Percentiles rank a stretch among this genome's conserved stretches.
Conservation (phyloP, 2,888 invertebrate species). For the Ptychoptera contaminata region DNA sequence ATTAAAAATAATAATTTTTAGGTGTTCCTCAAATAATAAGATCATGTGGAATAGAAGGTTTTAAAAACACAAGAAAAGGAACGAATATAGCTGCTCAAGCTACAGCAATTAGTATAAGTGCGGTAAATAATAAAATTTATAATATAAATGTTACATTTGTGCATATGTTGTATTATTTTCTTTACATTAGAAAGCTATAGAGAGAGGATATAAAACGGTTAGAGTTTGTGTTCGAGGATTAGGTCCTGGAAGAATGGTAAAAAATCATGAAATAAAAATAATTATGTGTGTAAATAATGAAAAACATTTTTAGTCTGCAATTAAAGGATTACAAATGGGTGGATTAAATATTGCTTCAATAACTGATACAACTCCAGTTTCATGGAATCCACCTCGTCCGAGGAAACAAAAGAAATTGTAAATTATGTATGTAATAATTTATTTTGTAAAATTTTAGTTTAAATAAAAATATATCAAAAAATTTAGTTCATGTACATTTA, state of each 20-base stretch:
- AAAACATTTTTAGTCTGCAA: slow-evolving; percentile 53
- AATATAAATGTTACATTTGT: neutral
- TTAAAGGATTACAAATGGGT: slow-evolving; percentile 86
- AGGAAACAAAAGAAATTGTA: slow-evolving; percentile 74
- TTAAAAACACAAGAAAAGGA: slow-evolving; percentile 87
- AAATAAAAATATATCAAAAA: no score
- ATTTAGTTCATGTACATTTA: no score
- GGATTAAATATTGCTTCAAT: slow-evolving; percentile 82
- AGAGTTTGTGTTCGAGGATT: slow-evolving; percentile 66
- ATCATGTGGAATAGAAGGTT: slow-evolving; percentile 83
- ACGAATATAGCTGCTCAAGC: slow-evolving; percentile 95
- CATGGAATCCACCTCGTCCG: slow-evolving; percentile 68
- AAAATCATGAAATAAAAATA: neutral
- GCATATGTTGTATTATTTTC: neutral
- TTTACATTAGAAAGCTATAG: slow-evolving; percentile 47
- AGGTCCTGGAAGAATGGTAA: slow-evolving; percentile 83
- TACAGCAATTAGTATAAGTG: slow-evolving; percentile 65
- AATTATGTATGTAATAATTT: slow-evolving; percentile 14
- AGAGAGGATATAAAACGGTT: slow-evolving; percentile 56
- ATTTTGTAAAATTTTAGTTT: neutral
- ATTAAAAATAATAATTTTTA: slow-evolving; percentile 16
- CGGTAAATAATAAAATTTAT: slow-evolving; percentile 35
- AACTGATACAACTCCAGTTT: slow-evolving; percentile 78
- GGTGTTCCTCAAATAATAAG: slow-evolving; percentile 42
- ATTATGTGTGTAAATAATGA: no score